Evolutionary conservation across 2,113 vertebrate species (phyloP).

Genomic region (Hydrochoerus hydrochaeris): DNA sequence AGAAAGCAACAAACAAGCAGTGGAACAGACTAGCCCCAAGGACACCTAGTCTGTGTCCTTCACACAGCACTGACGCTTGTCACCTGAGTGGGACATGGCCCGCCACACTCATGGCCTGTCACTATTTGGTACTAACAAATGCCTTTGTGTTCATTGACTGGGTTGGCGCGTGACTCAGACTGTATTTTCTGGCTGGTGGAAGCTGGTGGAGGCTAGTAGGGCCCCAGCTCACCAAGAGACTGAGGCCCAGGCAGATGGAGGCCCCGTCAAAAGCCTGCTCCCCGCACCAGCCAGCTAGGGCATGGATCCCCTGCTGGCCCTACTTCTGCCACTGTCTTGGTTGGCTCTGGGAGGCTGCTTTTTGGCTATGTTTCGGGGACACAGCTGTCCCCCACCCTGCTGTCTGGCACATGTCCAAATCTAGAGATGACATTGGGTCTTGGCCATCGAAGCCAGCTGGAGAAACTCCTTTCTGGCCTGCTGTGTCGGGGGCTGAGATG

Average conservation of each 20-base stretch:
- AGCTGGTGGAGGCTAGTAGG: neutral
- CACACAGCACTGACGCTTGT: neutral
- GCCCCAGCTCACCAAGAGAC: neutral
- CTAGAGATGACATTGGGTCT: constrained; percentile 42
- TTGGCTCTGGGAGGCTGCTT: constrained; percentile 46
- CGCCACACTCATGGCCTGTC: too few species aligned
- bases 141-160: neutral
- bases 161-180: neutral
- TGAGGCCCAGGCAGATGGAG: constrained; percentile 44
- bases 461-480: neutral
- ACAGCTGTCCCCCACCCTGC: constrained; percentile 68
- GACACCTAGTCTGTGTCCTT: neutral
- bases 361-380: constrained; percentile 65
- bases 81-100: neutral
- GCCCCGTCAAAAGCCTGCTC: neutral
- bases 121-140: neutral
- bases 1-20: neutral
- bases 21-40: neutral
- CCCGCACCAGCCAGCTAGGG: neutral
- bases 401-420: constrained; percentile 63
- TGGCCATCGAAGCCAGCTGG: neutral
- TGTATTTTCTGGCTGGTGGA: neutral
- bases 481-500: neutral
- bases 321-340: constrained; percentile 61
- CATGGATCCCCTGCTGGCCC: neutral